phyloP scores from a whole-genome alignment of 2,113 vertebrate genomes.

The Mystacornis crossleyi region DNA sequence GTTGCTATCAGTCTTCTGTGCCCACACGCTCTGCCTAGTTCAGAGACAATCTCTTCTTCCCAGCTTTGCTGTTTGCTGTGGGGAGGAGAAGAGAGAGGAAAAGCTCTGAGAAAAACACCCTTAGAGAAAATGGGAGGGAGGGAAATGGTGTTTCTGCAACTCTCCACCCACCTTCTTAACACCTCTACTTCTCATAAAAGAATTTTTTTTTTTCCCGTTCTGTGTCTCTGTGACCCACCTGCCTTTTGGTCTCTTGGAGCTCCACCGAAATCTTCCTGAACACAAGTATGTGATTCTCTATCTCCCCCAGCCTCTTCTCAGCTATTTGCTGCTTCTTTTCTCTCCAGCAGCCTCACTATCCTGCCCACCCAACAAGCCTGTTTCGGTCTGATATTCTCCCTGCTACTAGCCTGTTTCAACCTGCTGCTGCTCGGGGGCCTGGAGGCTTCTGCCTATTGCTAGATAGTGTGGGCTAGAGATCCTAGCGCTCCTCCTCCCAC shows the following conservation, averaged over 20 bases:
- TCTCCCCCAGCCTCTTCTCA: not conserved
- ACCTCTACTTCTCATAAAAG: not conserved
- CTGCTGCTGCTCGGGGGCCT: constrained; percentile 3
- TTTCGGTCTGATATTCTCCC: constrained; percentile 22
- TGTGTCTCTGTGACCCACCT: not conserved
- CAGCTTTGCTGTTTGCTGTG: constrained; percentile 23
- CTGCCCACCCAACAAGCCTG: constrained; percentile 16
- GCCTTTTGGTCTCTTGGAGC: not conserved
- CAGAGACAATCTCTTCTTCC: constrained; percentile 22
- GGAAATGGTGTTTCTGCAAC: not conserved
- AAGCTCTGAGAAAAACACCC: not conserved
- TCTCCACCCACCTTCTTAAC: not conserved
- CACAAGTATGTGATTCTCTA: not conserved
- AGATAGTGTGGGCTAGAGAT: not conserved
- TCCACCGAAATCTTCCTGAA: not conserved
- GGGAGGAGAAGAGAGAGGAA: constrained; percentile 7
- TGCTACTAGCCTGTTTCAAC: constrained; percentile 17
- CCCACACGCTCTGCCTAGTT: not conserved
- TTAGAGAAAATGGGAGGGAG: not conserved
- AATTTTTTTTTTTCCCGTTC: not conserved
- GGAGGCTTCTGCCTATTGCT: not conserved
- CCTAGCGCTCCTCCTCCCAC: not conserved
- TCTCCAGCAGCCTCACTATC: not conserved
- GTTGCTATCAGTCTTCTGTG: not conserved
- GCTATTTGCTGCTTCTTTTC: not conserved